A percentile compares a stretch with the other conserved stretches of the same genome.
phyloP scores from a whole-genome alignment of 2,113 vertebrate species.

The Athene cunicularia region DNA sequence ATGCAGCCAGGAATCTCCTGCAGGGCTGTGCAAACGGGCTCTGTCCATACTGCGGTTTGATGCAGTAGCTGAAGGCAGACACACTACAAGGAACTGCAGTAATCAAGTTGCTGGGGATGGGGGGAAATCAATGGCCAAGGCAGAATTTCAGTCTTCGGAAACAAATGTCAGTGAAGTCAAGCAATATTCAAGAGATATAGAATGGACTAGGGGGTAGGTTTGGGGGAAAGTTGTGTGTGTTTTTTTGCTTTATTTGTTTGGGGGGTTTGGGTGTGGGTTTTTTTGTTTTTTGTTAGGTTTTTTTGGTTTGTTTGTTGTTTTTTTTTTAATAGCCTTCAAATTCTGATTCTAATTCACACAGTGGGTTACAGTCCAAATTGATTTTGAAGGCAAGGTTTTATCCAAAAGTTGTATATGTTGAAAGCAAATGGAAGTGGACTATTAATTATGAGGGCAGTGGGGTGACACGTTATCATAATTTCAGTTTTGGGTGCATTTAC shows the following conservation, averaged over 20 bases:
- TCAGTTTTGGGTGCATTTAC: background rate
- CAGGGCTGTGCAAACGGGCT: background rate
- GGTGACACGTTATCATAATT: background rate
- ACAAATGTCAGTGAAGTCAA: slow-evolving; percentile 9
- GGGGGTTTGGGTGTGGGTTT: background rate
- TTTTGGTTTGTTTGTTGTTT: background rate
- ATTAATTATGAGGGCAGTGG: background rate
- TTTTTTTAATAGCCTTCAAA: background rate
- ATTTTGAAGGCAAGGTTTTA: background rate
- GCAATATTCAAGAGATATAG: background rate
- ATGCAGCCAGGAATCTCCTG: background rate
- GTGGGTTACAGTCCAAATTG: background rate
- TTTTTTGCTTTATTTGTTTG: accelerated
- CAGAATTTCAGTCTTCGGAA: slow-evolving; percentile 50
- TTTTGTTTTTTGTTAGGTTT: background rate
- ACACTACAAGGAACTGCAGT: slow-evolving; percentile 36
- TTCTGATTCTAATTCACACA: background rate
- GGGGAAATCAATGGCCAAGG: slow-evolving; percentile 29
- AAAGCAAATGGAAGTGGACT: background rate
- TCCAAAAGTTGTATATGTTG: background rate
- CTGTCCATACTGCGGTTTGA: background rate
- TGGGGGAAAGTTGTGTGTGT: accelerated
- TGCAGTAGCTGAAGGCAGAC: slow-evolving; percentile 17
- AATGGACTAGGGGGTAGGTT: background rate
- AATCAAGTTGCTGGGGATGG: slow-evolving; percentile 13